Evolutionary conservation across 2,888 invertebrate species (phyloP).

Genomic region (Hyposoter dolosus): DNA sequence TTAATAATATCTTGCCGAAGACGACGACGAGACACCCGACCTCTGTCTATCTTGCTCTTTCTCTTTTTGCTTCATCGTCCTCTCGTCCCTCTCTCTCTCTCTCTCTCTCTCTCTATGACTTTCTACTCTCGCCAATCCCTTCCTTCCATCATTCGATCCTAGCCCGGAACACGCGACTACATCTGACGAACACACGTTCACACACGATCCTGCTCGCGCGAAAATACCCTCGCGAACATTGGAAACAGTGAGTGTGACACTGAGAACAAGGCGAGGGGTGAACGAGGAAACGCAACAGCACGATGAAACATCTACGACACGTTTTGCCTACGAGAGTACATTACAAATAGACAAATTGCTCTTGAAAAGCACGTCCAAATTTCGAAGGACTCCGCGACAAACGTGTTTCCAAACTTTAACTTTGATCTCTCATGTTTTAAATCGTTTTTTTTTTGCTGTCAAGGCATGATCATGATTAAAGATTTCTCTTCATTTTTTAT

Average conservation of each 20-base stretch:
- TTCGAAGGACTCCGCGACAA: conserved; percentile 23
- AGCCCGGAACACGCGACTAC: conserved; percentile 39
- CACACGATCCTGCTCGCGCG: conserved; percentile 60
- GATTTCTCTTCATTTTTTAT: neutral
- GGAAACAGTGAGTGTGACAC: conserved; percentile 27
- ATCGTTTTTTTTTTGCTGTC: neutral
- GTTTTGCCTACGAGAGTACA: conserved; percentile 64
- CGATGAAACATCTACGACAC: conserved; percentile 60
- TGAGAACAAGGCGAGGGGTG: neutral
- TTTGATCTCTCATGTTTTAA: conserved; percentile 1
- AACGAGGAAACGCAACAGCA: conserved; percentile 29
- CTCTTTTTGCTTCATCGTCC: neutral
- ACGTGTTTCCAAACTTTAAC: neutral
- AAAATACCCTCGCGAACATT: conserved; percentile 56
- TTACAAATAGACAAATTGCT: conserved; percentile 24
- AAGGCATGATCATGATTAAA: neutral
- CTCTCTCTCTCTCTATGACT: conserved; percentile 12
- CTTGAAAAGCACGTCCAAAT: conserved; percentile 30
- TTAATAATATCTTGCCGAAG: conserved; percentile 76
- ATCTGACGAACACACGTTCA: conserved; percentile 59
- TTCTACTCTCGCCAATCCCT: conserved; percentile 37
- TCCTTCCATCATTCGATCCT: conserved; percentile 57
- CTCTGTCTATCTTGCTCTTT: conserved; percentile 11
- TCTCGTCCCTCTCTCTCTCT: neutral
- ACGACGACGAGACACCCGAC: conserved; percentile 68